Evolutionary conservation across 2,888 invertebrate genomes (phyloP), one percentile per base, ranked within the genome.

Genomic region (Aradus depressus): DNA sequence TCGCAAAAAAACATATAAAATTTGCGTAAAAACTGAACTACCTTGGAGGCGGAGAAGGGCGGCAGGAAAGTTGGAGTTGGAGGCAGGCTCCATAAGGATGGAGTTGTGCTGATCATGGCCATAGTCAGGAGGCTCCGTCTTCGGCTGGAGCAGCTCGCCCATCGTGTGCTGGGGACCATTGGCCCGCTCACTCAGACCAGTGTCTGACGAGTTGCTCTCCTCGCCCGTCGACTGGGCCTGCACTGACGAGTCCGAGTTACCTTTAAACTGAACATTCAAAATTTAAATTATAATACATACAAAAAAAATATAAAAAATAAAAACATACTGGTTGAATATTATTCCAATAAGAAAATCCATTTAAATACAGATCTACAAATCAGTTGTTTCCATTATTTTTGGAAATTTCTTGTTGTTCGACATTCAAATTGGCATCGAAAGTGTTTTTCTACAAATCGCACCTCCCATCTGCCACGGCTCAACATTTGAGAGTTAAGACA

Each of bases 121-220:
- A 66, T 80, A 80, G 64, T 84, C 84, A 56, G 77, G 72, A 1
- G 82, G 81, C 66, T 84, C 84, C 63, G 81, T 79, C 69, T 84
- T 84, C 60, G 82, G 80, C 55, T 75, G 75, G 51, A 79, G 77
- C 57, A 77, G 75, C 61, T 80, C 62, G 5, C 55, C 52, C 50
- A 58, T 58, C 37, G 56, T 53, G 18, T 56, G 56, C n/a, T n/a
- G n/a, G 48, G 51, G 45, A 34, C 59, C 53, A 50, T 55, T 47
- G 28, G 53, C 52, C 57, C 75, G 72, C 62, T 76, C 76, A 63
- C 85, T 85, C 56, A 83, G 76, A 58, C 83, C 85, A 50, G 84
- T 84, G 64, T 87, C 88, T 62, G 86, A 85, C 56, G 87, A 86
- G 65, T 80, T 80, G 58, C 86, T 87, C 62, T 88, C 87, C 65